Percentiles rank a stretch among this genome's conserved stretches.
These are phyloP conservation scores for Macrostomum cliftonense DNA, from an alignment of 2,888 invertebrate species.

Conservation along the genomic window DNA sequence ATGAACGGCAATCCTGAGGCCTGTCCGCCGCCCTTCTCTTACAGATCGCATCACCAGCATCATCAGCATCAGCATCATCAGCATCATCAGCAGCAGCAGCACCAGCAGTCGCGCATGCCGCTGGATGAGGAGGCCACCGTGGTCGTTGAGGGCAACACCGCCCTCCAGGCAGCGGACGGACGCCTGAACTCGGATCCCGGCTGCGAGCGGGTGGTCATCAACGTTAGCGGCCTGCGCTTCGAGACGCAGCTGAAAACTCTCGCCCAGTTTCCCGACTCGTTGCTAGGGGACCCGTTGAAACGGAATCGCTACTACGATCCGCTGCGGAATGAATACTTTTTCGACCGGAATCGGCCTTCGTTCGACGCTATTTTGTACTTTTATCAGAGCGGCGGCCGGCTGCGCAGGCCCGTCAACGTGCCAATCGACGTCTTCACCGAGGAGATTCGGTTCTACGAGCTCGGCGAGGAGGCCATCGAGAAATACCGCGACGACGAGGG, in stretches of 20 bases:
- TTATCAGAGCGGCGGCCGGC: constrained; percentile 74
- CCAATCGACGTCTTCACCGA: constrained; percentile 91
- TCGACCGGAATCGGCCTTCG: constrained; percentile 93
- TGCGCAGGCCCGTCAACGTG: constrained; percentile 90
- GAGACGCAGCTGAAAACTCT: constrained; percentile 92
- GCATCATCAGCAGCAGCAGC: too few species aligned
- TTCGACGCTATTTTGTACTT: constrained; percentile 98
- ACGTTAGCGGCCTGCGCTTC: constrained; percentile 74
- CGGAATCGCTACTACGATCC: constrained; percentile 95
- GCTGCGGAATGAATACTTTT: constrained; percentile 92
- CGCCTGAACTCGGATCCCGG: not conserved
- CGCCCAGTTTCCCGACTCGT: constrained; percentile 93
- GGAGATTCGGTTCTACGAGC: constrained; percentile 96
- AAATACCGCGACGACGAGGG: constrained; percentile 68
- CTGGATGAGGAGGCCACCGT: too few species aligned
- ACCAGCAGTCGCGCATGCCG: too few species aligned
- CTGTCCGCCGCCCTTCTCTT: too few species aligned
- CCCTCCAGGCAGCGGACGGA: too few species aligned
- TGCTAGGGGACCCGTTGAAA: constrained; percentile 58
- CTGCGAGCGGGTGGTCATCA: constrained; percentile 35
- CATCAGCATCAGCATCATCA: too few species aligned
- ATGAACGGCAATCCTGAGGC: too few species aligned
- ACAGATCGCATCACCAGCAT: too few species aligned
- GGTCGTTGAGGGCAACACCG: too few species aligned
- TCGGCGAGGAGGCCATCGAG: constrained; percentile 64